Evolutionary conservation across 2,113 vertebrate genomes (phyloP), one percentile per base, ranked within the genome.

Genomic region (Rhinoderma darwinii): DNA sequence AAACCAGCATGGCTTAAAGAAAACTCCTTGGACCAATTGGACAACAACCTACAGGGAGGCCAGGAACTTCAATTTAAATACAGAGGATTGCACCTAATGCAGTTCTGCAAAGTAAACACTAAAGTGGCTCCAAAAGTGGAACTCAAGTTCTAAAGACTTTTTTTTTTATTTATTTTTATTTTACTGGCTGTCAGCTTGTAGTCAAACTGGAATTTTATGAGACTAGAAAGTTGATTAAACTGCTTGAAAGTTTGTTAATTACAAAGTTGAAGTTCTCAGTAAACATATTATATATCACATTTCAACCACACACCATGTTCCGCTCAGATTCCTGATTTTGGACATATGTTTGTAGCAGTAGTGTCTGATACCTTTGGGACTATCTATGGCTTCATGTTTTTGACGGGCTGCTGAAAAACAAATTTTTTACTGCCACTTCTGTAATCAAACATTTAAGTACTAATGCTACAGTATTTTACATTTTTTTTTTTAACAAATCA

Each of bases 261-360:
- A 72, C 75, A 68, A 76, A 79, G 47, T 47, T 22, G 43, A 78
- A 66, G 56, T 37, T 18, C 44, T 78, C 59, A 68, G 56, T 79
- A 79, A 86, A 63, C 61, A 79, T 56, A 27, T 86, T 63, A 41
- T 66, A 86, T 63, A 77, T 77, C 84, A 59, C 84, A 73, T 83
- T 83, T 83, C 82, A 61, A 17, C 78, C 78, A 81, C 63, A 83
- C 63, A 84, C 37, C 20, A 27, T 59, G 83, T 56, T 84, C 70
- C 54, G 14, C 70, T 74, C 35, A 75, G 54, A 84, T 84, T 84
- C 68, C 81, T 70, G 51, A 66, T 68, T 68, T 35, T 35, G 30
- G 35, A 70, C 83, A 84, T 50, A 84, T 84, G 83, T 74, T 56
- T 56, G 20, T 37, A 73, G 35, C 70, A 54, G 63, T 75, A 30